A percentile compares a stretch with the other conserved stretches of the same genome.
These are phyloP conservation scores for Speoplatyrhinus poulsoni DNA, from an alignment of 2,113 vertebrate genomes.

Conservation along the genomic window DNA sequence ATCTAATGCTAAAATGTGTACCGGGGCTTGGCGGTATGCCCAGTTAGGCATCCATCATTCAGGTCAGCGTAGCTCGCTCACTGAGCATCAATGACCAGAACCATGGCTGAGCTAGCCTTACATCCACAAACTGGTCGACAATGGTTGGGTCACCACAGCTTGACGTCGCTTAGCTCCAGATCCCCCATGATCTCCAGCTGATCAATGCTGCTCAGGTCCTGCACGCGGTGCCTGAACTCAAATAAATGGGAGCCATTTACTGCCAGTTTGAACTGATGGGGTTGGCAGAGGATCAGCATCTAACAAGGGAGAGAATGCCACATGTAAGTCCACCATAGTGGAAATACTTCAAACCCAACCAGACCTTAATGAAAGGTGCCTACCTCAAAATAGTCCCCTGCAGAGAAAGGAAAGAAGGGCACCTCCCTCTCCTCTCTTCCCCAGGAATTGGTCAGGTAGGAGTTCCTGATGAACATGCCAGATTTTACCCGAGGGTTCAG, in stretches of 20 bases:
- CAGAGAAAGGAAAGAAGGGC: constrained; percentile 85
- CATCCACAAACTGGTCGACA: not conserved
- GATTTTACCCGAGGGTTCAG: constrained; percentile 87
- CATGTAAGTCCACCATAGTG: not conserved
- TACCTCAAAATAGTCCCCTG: constrained; percentile 98
- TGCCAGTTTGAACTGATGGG: constrained; percentile 87
- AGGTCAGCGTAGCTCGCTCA: constrained; percentile 31
- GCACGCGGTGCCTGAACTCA: constrained; percentile 90
- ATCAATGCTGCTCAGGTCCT: constrained; percentile 85
- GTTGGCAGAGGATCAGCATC: constrained; percentile 89
- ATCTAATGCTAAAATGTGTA: not conserved
- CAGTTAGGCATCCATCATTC: not conserved
- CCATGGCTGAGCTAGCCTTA: not conserved
- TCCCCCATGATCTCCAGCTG: constrained; percentile 85
- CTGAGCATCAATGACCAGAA: constrained; percentile 28
- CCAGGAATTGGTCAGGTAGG: constrained; percentile 88
- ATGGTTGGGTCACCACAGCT: constrained; percentile 77
- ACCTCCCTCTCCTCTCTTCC: constrained; percentile 88
- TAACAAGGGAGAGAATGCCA: constrained; percentile 49
- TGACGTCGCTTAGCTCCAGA: constrained; percentile 82
- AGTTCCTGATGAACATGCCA: constrained; percentile 87
- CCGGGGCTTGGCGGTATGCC: not conserved
- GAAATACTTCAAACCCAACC: not conserved
- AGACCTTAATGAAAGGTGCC: not conserved
- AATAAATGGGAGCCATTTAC: constrained; percentile 89